A percentile compares a stretch with the other conserved stretches of the same genome.
Conservation (phyloP, 2,888 invertebrate genomes). For the Molorchus minor region DNA sequence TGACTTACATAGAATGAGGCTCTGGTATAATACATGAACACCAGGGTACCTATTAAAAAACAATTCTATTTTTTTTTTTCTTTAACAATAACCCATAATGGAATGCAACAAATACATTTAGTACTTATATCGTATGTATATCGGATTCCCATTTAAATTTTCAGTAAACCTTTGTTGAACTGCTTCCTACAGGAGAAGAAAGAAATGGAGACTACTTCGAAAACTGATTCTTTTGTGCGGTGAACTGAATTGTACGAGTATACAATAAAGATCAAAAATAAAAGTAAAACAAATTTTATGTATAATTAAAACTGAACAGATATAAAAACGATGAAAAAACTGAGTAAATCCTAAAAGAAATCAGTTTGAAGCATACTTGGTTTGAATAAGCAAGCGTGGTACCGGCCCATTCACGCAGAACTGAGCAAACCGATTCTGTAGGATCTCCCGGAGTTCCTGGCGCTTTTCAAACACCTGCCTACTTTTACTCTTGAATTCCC, state of each 20-base stretch:
- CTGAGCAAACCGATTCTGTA: slow-evolving; percentile 84
- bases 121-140: slow-evolving; percentile 44
- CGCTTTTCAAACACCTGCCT: slow-evolving; percentile 82
- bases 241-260: slow-evolving; percentile 14
- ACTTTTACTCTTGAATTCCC: slow-evolving; percentile 84
- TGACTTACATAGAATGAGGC: slow-evolving; percentile 51
- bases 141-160: slow-evolving; percentile 29
- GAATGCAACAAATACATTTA: slow-evolving; percentile 62
- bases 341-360: slow-evolving; percentile 35
- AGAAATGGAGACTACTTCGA: slow-evolving; percentile 8
- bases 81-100: slow-evolving; percentile 61
- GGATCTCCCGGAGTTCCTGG: slow-evolving; percentile 80
- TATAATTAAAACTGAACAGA: slow-evolving; percentile 41
- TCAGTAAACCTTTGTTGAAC: background rate
- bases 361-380: slow-evolving; percentile 60
- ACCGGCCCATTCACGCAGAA: slow-evolving; percentile 72
- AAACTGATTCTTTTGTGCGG: slow-evolving; percentile 32
- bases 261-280: slow-evolving; percentile 29
- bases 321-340: slow-evolving; percentile 40
- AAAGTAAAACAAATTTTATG: slow-evolving; percentile 36
- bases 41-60: slow-evolving; percentile 51
- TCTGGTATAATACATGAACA: slow-evolving; percentile 41
- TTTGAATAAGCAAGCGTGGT: slow-evolving; percentile 59
- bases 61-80: slow-evolving; percentile 55
- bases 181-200: too few species aligned